Evolutionary conservation across 1,140 invertebrate species (phyloP).

Genomic region (Zaprionus davidi): DNA sequence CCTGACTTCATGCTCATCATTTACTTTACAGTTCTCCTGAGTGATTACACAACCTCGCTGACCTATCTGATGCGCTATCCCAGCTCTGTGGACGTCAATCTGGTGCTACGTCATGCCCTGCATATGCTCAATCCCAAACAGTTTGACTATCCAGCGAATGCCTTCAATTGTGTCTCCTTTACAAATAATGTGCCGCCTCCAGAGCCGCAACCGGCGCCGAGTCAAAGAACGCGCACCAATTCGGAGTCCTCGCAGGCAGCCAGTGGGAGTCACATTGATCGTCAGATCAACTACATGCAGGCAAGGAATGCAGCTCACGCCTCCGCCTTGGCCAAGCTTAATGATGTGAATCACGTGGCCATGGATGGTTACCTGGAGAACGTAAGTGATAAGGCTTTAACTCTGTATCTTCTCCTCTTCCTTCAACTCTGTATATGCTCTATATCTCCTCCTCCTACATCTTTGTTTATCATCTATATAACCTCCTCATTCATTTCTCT

Average conservation of each 20-base stretch:
- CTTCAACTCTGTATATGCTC: background rate
- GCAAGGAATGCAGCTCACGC: slow-evolving; percentile 62
- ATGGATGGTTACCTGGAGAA: slow-evolving; percentile 76
- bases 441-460: background rate
- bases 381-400: slow-evolving; percentile 39
- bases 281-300: slow-evolving; percentile 72
- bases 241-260: slow-evolving; percentile 47
- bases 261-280: slow-evolving; percentile 50
- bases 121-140: slow-evolving; percentile 86
- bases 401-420: too few relatives aligned
- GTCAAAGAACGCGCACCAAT: slow-evolving; percentile 37
- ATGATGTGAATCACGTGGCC: slow-evolving; percentile 56
- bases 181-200: slow-evolving; percentile 19
- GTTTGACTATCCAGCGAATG: slow-evolving; percentile 76
- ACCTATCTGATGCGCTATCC: slow-evolving; percentile 89
- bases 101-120: slow-evolving; percentile 88
- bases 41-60: slow-evolving; percentile 88
- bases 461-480: too few relatives aligned
- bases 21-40: slow-evolving; percentile 86
- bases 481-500: too few relatives aligned
- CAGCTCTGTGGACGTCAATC: slow-evolving; percentile 86
- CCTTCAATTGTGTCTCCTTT: slow-evolving; percentile 72
- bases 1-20: background rate
- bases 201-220: background rate
- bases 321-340: slow-evolving; percentile 61